Evolutionary conservation across 2,797 vertebrate genomes (phyloP), one percentile per base, ranked within the genome.

Genomic region (Hoplostethus mediterraneus): DNA sequence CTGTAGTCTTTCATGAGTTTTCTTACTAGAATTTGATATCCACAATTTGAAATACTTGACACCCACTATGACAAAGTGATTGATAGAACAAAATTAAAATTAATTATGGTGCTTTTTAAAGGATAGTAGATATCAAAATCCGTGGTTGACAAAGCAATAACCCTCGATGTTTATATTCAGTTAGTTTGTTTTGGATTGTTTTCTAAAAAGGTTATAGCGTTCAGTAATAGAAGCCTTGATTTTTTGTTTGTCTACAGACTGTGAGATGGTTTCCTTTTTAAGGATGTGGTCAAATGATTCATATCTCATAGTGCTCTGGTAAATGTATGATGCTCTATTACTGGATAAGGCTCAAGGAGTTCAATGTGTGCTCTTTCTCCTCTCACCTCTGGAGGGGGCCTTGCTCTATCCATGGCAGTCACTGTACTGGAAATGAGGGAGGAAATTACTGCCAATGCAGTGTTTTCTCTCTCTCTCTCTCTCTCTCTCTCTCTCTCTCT

Each of bases 381-480:
- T 64, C 38, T 81, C 17, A 70, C 82, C 75, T 81, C 75, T 79
- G 69, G 61, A 79, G 48, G 55, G 65, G 78, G 60, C 64, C 25
- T 77, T 75, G 48, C 47, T 56, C 72, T 62, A 52, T 77, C 51
- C 49, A 56, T 45, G 76, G 51, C 30, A 10, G 65, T 80, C 73
- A 79, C 55, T 68, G 44, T 76, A 33, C 44, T 75, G 64, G n/a
- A 73, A 71, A 73, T 8, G 36, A 69, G 64, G 68, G 44, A 67
- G 59, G 75, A 80, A 83, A 78, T 84, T 70, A 64, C 71, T 53
- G 25, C 62, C 55, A 33, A 67, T 69, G 69, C 45, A 79, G 48
- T 71, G 47, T 14, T 49, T 14, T 49, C 47, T 49, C 51, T 79
- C 47, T 49, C 47, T 49, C 47, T 49, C 47, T 49, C 47, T 49